A percentile compares a stretch with the other conserved stretches of the same genome.
Conservation (phyloP, 2,113 vertebrate genomes). For the Tenrec ecaudatus region DNA sequence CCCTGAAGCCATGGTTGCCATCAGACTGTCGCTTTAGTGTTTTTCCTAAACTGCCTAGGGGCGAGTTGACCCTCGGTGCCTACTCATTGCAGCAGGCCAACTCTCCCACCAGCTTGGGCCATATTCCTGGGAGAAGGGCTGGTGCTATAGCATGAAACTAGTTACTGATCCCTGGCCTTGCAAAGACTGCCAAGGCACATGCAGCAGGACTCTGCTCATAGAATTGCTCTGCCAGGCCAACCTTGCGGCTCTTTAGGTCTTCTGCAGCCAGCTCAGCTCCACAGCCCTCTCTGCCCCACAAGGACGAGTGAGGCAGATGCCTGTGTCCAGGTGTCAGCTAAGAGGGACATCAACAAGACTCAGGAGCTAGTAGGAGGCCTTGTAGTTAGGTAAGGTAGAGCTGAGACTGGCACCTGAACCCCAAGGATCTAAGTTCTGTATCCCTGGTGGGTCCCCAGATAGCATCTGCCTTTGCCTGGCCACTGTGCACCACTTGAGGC, state of each 20-base stretch:
- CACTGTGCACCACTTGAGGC: not conserved
- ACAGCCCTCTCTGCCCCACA: not conserved
- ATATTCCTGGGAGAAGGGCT: conserved; percentile 3
- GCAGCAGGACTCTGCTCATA: too few species aligned
- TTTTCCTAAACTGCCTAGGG: too few species aligned
- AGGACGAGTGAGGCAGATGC: not conserved
- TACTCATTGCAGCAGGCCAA: too few species aligned
- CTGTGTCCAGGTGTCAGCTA: not conserved
- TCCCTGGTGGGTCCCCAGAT: not conserved
- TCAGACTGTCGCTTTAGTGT: too few species aligned
- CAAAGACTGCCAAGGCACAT: not conserved
- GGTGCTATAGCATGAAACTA: not conserved
- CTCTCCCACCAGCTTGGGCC: not conserved
- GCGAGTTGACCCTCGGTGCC: too few species aligned
- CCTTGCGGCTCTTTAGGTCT: not conserved
- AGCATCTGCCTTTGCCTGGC: not conserved
- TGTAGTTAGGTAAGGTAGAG: not conserved
- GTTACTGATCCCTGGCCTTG: not conserved
- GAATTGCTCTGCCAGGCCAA: too few species aligned
- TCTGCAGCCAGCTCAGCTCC: not conserved
- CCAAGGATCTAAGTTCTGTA: not conserved
- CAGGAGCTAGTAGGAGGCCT: not conserved
- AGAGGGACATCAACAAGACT: not conserved
- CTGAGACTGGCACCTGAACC: too few species aligned
- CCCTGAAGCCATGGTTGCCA: too few species aligned